Conservation (phyloP, 2,888 invertebrate genomes). For the Ferrisia virgata region DNA sequence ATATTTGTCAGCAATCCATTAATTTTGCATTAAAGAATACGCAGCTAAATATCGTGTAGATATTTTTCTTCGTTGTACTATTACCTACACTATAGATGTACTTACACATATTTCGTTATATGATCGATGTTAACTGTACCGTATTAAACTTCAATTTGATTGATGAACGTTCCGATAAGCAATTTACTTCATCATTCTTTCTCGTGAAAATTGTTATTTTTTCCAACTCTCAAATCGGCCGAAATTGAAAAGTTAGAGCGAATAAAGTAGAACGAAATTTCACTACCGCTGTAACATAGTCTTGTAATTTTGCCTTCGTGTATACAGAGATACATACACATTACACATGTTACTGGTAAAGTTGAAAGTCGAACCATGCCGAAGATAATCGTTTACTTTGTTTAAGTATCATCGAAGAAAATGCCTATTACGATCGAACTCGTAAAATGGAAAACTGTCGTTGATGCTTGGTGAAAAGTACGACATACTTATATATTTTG, state of each 20-base stretch:
- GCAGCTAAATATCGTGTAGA: background rate
- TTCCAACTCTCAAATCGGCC: background rate
- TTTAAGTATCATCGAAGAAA: no score
- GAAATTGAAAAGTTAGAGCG: background rate
- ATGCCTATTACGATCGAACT: no score
- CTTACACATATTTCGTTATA: background rate
- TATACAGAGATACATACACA: no score
- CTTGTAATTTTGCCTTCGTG: background rate
- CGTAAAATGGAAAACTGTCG: no score
- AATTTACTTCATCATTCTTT: background rate
- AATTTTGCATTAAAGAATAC: background rate
- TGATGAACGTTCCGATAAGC: constrained; percentile 28
- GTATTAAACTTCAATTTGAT: constrained; percentile 32
- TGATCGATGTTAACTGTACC: constrained; percentile 25
- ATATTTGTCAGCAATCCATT: background rate
- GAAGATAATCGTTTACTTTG: no score
- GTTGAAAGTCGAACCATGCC: no score
- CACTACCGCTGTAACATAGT: no score
- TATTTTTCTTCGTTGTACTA: background rate
- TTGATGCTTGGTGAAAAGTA: no score
- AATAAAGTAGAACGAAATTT: background rate
- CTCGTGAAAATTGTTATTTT: background rate
- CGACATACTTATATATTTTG: no score
- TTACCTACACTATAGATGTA: background rate
- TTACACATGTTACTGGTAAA: no score